Evolutionary conservation across 2,888 invertebrate genomes (phyloP).

Genomic region (Apamea monoglypha): DNA sequence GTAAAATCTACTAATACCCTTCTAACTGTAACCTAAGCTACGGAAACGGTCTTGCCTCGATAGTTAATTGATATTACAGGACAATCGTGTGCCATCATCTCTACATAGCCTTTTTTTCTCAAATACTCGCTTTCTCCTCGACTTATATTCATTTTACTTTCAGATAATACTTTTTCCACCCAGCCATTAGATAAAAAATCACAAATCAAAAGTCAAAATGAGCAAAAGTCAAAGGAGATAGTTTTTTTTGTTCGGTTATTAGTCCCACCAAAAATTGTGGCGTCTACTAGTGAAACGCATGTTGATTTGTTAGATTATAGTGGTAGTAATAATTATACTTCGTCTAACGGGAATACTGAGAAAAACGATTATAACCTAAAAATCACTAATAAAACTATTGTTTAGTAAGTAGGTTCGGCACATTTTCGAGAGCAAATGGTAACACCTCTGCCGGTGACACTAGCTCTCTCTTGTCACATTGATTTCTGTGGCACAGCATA

Average conservation of each 20-base stretch:
- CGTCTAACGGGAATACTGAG: no score
- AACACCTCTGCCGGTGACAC: constrained; percentile 66
- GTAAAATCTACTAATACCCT: background rate
- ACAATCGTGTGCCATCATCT: background rate
- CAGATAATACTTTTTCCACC: background rate
- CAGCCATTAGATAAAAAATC: background rate
- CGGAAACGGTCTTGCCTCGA: background rate
- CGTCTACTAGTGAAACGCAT: no score
- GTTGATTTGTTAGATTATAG: no score
- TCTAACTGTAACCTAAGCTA: no score
- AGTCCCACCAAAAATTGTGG: no score
- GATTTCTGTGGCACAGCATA: constrained; percentile 65
- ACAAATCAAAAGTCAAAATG: constrained; percentile 23
- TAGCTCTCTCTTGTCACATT: constrained; percentile 68
- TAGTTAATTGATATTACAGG: background rate
- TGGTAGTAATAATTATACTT: no score
- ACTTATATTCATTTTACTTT: background rate
- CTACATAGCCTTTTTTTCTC: background rate
- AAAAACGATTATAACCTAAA: no score
- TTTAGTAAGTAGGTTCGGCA: background rate
- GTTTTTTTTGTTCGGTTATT: no score
- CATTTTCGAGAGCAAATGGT: constrained; percentile 47
- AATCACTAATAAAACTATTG: no score
- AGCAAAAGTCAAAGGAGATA: background rate
- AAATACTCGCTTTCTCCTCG: background rate